Percentiles rank a stretch among this genome's conserved stretches.
Conservation (phyloP, 2,888 invertebrate genomes). For the Caenorhabditis sulstoni region DNA sequence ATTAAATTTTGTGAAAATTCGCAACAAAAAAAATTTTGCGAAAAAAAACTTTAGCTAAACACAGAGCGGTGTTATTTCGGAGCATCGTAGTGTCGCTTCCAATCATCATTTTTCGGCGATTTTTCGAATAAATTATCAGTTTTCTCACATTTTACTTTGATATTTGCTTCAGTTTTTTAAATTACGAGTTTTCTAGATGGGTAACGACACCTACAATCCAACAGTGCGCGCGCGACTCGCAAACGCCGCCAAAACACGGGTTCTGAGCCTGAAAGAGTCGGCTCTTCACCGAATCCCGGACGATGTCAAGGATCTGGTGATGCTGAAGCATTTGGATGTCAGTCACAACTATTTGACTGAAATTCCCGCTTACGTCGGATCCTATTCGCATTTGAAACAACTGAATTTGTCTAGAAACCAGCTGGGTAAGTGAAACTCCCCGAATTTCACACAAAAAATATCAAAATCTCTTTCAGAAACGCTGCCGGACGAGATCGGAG, state of each 20-base stretch:
- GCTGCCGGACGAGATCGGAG: conserved; percentile 83
- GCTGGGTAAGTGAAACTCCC: conserved; percentile 30
- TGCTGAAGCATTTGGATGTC: conserved; percentile 91
- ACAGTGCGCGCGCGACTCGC: conserved; percentile 43
- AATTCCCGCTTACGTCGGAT: conserved; percentile 83
- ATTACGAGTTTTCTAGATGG: conserved; percentile 51
- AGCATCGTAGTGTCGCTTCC: conserved; percentile 24
- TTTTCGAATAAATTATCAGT: conserved; percentile 17
- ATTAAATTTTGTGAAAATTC: conserved; percentile 3
- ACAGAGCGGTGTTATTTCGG: conserved; percentile 20
- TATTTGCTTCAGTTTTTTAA: neutral
- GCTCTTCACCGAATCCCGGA: conserved; percentile 86
- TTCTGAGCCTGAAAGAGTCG: conserved; percentile 89
- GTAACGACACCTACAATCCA: conserved; percentile 52
- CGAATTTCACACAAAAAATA: neutral
- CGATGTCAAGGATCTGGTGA: conserved; percentile 78
- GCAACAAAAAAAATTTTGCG: neutral
- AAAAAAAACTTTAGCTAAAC: conserved; percentile 29
- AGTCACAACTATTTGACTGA: conserved; percentile 90
- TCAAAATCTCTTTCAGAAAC: conserved; percentile 46
- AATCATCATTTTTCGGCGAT: conserved; percentile 31
- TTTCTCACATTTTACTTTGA: neutral
- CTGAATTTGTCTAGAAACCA: conserved; percentile 83
- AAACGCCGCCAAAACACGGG: conserved; percentile 95
- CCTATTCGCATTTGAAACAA: conserved; percentile 82